Evolutionary conservation across 2,797 vertebrate genomes (phyloP), one percentile per base, ranked within the genome.

Genomic region (Sarcophilus harrisii): DNA sequence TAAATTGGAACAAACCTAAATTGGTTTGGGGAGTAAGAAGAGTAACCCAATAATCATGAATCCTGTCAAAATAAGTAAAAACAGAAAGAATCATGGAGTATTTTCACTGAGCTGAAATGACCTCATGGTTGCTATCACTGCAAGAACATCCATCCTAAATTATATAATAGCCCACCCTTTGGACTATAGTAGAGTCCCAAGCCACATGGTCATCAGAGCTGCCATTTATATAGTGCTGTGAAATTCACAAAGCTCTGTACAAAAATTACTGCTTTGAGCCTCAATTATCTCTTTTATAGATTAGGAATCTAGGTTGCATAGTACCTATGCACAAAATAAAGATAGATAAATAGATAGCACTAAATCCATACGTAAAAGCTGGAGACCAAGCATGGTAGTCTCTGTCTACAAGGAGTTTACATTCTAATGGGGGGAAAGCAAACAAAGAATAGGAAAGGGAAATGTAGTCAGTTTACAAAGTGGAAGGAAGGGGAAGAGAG

Each of bases 1-100:
- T 55, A 89, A 93, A 30, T 95, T 24, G 94, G 92, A 92, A 28
- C 60, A 16, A 3, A 93, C 94, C 92, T 95, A 96, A 96, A 96
- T 96, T 95, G 95, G 90, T 91, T 91, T 96, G 95, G 95, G 96
- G 52, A 60, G 21, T 91, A 87, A n/a, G 27, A 95, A 90, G 90
- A 93, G 60, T 93, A 94, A 16, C 91, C 90, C 49, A 21, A 29
- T 94, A 94, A 96, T 92, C 11, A 92, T 93, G 90, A 13, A 49
- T 90, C 54, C 89, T 94, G 91, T 96, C 94, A 94, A 58, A 92
- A 90, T 45, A 92, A 95, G 57, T 92, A 81, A 94, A 81, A 94
- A 87, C 58, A 58, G 18, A 95, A 49, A 57, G 52, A 0, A 0
- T 3, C 1, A 1, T 66, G 66, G 27, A 52, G 2, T 9, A 1